Evolutionary conservation across 1,140 invertebrate genomes (phyloP).

Genomic region (Pararge aegeria): DNA sequence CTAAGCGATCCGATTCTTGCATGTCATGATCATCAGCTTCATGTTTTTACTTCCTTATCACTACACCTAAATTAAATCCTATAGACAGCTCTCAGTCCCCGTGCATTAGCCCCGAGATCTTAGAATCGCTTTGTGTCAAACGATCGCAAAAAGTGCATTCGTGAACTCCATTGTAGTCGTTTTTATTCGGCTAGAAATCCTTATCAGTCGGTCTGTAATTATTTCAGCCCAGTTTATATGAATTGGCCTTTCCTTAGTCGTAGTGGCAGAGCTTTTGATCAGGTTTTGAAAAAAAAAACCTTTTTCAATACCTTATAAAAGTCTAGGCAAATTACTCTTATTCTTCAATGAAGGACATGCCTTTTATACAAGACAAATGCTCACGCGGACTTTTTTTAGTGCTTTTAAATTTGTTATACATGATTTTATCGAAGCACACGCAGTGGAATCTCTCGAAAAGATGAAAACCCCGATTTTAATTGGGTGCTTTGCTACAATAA

Average conservation of each 20-base stretch:
- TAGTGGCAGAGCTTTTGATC: no score
- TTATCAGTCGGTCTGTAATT: not conserved
- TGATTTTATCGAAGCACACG: no score
- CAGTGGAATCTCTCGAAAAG: no score
- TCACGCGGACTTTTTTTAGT: no score
- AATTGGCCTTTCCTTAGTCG: not conserved
- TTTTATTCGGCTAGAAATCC: not conserved
- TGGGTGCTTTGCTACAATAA: no score
- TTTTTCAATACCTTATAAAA: no score
- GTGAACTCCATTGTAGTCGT: not conserved
- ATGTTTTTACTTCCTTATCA: not conserved
- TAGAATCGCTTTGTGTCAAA: not conserved
- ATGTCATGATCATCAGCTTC: constrained; percentile 2
- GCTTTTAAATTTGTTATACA: no score
- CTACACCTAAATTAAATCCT: constrained; percentile 1
- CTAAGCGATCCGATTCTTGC: not conserved
- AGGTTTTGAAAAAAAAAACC: no score
- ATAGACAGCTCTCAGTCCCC: not conserved
- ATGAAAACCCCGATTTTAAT: no score
- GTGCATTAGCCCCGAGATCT: not conserved
- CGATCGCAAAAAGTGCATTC: not conserved
- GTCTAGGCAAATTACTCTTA: no score
- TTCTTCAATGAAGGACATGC: no score
- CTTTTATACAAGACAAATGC: no score
- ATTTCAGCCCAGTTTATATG: not conserved